A percentile compares a stretch with the other conserved stretches of the same genome.
Evolutionary conservation across 2,888 invertebrate genomes (phyloP).

Genomic region (Capitulum mitella): DNA sequence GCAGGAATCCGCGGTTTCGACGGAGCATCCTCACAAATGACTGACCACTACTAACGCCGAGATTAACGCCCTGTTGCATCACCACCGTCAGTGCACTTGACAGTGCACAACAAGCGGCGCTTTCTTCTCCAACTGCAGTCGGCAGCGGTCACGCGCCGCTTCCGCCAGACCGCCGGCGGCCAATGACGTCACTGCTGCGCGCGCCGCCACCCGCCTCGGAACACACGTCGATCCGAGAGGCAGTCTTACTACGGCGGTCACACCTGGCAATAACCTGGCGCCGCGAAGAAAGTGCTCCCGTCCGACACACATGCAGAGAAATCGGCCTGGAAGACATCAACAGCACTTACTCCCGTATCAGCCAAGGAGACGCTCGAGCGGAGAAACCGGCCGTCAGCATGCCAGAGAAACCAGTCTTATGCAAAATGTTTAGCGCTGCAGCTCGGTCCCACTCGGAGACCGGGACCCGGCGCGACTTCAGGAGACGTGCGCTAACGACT

Average conservation of each 20-base stretch:
- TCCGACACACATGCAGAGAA: neutral
- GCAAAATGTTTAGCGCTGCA: neutral
- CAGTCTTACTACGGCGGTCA: neutral
- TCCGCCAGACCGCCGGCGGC: too few species aligned
- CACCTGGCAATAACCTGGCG: neutral
- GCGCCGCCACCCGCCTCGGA: neutral
- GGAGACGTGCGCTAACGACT: too few species aligned
- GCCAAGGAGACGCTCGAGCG: neutral
- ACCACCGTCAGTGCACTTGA: too few species aligned
- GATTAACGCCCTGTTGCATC: too few species aligned
- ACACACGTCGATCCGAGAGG: neutral
- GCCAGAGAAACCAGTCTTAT: neutral
- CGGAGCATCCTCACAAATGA: too few species aligned
- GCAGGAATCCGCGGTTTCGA: too few species aligned
- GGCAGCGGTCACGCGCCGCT: too few species aligned
- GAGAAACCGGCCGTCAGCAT: neutral
- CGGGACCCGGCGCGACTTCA: too few species aligned
- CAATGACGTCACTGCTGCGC: neutral
- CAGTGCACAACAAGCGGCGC: too few species aligned
- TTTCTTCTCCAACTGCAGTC: too few species aligned
- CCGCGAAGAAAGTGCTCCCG: neutral
- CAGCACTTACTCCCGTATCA: neutral
- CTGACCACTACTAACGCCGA: too few species aligned
- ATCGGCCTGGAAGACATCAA: neutral
- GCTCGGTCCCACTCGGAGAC: too few species aligned